These are phyloP conservation scores for Priocnemis perturbator DNA, from an alignment of 2,888 invertebrate genomes.

Conservation along the genomic window DNA sequence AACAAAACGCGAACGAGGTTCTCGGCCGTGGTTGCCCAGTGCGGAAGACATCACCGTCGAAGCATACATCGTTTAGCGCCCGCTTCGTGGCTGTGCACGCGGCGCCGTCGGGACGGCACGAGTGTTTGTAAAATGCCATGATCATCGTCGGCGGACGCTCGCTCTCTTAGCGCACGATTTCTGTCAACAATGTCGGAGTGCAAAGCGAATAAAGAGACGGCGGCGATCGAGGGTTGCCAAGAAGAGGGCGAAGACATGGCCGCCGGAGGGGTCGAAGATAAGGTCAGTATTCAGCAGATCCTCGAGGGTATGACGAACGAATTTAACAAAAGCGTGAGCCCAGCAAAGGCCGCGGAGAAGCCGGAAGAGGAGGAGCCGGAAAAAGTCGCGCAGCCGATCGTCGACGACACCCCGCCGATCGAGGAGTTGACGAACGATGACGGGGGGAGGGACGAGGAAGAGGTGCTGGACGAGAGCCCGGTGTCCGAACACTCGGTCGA, in stretches of 20 bases:
- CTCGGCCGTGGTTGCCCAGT: slow-evolving; percentile 20
- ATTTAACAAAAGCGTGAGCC: slow-evolving; percentile 66
- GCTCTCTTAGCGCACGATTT: background rate
- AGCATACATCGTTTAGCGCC: background rate
- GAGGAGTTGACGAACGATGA: background rate
- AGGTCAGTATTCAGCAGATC: slow-evolving; percentile 71
- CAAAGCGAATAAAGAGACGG: slow-evolving; percentile 54
- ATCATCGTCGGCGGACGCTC: background rate
- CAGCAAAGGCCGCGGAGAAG: slow-evolving; percentile 47
- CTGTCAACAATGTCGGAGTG: slow-evolving; percentile 50
- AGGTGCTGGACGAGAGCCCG: slow-evolving; percentile 15
- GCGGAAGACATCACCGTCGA: slow-evolving; percentile 39
- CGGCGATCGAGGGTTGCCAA: slow-evolving; percentile 59
- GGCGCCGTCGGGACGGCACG: too few species aligned
- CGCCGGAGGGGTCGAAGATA: slow-evolving; percentile 57
- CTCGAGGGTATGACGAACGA: slow-evolving; percentile 73
- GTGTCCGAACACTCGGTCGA: slow-evolving; percentile 9
- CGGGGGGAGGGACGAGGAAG: background rate
- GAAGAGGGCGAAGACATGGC: slow-evolving; percentile 45
- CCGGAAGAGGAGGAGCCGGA: slow-evolving; percentile 38
- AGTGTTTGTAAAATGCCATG: slow-evolving; percentile 4
- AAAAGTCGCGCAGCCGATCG: slow-evolving; percentile 9
- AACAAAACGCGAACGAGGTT: slow-evolving; percentile 38
- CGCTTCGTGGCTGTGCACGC: too few species aligned
- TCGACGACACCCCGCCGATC: background rate